Evolutionary conservation across 2,888 invertebrate genomes (phyloP).

Genomic region (Protophormia terraenovae): DNA sequence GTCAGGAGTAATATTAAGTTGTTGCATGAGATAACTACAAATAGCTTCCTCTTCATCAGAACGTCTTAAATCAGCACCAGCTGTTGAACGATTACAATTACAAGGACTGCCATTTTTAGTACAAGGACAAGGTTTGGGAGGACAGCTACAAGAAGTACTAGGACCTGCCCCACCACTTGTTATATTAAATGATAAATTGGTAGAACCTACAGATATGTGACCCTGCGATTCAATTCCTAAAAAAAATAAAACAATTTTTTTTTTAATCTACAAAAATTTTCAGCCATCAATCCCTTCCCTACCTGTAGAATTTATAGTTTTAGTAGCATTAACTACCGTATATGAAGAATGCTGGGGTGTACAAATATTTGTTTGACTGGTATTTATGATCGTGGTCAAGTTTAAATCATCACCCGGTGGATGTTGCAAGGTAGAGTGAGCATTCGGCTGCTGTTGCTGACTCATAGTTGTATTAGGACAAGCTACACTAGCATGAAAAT

Average conservation of each 20-base stretch:
- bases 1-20: constrained; percentile 22
- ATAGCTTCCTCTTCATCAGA: neutral
- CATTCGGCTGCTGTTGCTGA: neutral
- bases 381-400: neutral
- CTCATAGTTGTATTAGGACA: neutral
- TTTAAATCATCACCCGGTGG: neutral
- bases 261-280: too few species aligned
- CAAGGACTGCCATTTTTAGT: neutral
- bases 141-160: neutral
- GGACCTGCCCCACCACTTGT: neutral
- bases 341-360: neutral
- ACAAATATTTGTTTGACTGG: neutral
- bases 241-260: neutral
- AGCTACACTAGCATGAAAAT: constrained; percentile 65
- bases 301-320: neutral
- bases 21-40: constrained; percentile 40
- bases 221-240: constrained; percentile 27
- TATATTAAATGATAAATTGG: constrained; percentile 8
- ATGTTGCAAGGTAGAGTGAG: neutral
- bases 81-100: constrained; percentile 24
- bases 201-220: constrained; percentile 1
- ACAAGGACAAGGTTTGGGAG: constrained; percentile 34
- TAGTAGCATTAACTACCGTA: neutral
- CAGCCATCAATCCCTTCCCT: too few species aligned
- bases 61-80: constrained; percentile 24